Conservation (phyloP, 2,888 invertebrate genomes). For the Leistus spinibarbis region DNA sequence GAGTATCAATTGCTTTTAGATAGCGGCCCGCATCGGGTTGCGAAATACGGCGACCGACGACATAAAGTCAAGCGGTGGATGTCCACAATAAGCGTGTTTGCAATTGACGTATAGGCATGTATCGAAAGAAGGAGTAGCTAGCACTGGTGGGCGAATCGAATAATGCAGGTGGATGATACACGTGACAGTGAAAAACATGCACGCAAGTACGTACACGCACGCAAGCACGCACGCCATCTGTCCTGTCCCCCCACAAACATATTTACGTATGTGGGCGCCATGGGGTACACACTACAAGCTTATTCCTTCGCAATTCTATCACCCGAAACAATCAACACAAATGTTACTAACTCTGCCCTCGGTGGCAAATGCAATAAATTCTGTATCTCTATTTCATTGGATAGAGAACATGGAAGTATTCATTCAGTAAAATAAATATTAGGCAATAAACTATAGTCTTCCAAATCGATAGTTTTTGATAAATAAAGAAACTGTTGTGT, state of each 20-base stretch:
- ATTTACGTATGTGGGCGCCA: neutral
- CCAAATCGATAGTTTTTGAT: no score
- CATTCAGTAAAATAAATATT: neutral
- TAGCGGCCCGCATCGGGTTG: neutral
- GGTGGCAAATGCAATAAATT: neutral
- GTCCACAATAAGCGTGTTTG: neutral
- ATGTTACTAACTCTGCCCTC: neutral
- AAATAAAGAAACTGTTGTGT: no score
- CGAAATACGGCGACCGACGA: neutral
- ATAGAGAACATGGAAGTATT: neutral
- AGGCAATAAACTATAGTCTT: no score
- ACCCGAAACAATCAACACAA: neutral
- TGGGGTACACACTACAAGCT: neutral
- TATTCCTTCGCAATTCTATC: neutral
- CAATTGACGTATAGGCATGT: neutral
- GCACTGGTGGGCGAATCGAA: neutral
- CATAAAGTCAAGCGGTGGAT: neutral
- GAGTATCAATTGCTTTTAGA: neutral
- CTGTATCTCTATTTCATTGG: neutral
- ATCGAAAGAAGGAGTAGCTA: neutral
- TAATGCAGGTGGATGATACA: neutral
- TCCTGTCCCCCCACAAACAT: neutral
- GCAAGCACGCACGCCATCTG: neutral
- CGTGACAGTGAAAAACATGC: neutral
- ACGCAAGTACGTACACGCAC: no score